These are phyloP conservation scores for Prorops nasuta DNA, from an alignment of 1,140 invertebrate species.

Conservation along the genomic window DNA sequence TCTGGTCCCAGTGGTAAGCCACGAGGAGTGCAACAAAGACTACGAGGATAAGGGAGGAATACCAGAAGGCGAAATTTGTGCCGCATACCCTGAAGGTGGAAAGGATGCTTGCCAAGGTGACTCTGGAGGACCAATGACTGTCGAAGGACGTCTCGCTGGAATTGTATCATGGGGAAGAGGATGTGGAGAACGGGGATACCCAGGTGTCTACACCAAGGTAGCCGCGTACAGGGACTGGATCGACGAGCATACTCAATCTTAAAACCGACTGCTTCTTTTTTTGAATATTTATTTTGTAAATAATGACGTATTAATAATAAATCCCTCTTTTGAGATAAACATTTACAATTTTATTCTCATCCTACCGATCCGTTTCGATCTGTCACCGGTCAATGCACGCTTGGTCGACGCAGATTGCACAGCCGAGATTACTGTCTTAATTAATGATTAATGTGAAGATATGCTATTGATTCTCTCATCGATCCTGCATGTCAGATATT, in stretches of 20 bases:
- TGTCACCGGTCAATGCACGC: no score
- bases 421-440: no score
- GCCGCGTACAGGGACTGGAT: slow-evolving; percentile 52
- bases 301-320: no score
- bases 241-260: slow-evolving; percentile 14
- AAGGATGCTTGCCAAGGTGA: slow-evolving; percentile 58
- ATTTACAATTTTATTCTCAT: neutral
- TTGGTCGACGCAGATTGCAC: no score
- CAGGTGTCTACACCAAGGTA: slow-evolving; percentile 58
- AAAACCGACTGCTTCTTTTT: neutral
- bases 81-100: slow-evolving; percentile 48
- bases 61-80: slow-evolving; percentile 49
- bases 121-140: slow-evolving; percentile 48
- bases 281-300: no score
- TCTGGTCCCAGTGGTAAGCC: slow-evolving; percentile 27
- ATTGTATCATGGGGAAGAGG: slow-evolving; percentile 62
- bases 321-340: no score
- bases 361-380: no score
- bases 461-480: no score
- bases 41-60: slow-evolving; percentile 22
- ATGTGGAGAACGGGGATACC: slow-evolving; percentile 54
- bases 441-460: no score
- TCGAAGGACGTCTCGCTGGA: slow-evolving; percentile 48
- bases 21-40: slow-evolving; percentile 21
- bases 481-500: no score